A percentile compares a stretch with the other conserved stretches of the same genome.
Conservation (phyloP, 30 jellyfish, hydroid and myxozoan species). For the Chrysaora quinquecirrha region DNA sequence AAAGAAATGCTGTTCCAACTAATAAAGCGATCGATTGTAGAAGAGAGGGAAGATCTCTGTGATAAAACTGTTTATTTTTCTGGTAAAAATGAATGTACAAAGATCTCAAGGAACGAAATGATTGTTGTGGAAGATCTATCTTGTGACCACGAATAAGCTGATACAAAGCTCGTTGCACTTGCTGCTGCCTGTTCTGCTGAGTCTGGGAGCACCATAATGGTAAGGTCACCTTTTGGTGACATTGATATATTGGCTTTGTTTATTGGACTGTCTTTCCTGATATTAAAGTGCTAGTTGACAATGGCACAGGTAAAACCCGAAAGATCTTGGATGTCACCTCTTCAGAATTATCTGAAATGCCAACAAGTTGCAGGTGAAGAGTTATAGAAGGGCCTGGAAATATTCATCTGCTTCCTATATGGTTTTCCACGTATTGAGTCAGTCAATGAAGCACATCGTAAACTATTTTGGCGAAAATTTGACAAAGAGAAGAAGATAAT, state of each 20-base stretch:
- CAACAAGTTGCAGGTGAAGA: background rate
- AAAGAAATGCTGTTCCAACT: background rate
- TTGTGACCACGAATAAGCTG: slow-evolving; percentile 49
- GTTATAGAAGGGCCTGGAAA: background rate
- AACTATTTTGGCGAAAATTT: slow-evolving; percentile 14
- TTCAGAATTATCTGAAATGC: slow-evolving; percentile 4
- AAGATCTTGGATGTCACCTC: slow-evolving; percentile 41
- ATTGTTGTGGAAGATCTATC: background rate
- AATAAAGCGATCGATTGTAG: background rate
- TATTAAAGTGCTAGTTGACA: slow-evolving; percentile 28
- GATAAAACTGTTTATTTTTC: background rate
- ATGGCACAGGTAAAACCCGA: slow-evolving; percentile 30
- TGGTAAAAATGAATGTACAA: background rate
- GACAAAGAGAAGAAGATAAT: slow-evolving; percentile 35
- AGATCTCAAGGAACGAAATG: background rate
- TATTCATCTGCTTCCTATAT: too few species aligned
- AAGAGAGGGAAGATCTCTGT: slow-evolving; percentile 1
- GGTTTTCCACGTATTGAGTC: background rate
- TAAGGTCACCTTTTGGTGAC: slow-evolving; percentile 20
- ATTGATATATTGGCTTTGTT: slow-evolving; percentile 38
- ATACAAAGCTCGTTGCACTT: slow-evolving; percentile 45
- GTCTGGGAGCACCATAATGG: slow-evolving; percentile 10
- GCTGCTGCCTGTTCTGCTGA: slow-evolving; percentile 16
- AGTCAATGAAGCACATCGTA: slow-evolving; percentile 23
- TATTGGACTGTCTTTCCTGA: slow-evolving; percentile 19